A percentile compares a stretch with the other conserved stretches of the same genome.
These are phyloP conservation scores for Lophura nycthemera DNA, from an alignment of 2,113 vertebrate genomes.

Conservation along the genomic window DNA sequence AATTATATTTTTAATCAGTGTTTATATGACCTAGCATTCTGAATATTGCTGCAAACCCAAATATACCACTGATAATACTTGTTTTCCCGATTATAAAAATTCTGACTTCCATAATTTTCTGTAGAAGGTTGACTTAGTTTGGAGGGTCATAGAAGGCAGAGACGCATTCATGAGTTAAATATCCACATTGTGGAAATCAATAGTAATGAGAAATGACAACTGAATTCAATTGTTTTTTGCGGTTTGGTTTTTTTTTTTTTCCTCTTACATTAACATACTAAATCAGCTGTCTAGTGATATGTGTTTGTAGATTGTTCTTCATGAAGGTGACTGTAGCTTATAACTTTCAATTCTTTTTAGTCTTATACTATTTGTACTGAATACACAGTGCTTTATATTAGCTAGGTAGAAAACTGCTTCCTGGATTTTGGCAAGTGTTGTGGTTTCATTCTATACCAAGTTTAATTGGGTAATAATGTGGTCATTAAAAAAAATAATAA, in stretches of 20 bases:
- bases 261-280: not conserved
- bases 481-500: not conserved
- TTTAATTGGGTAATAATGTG: not conserved
- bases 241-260: not conserved
- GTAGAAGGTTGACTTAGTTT: conserved; percentile 36
- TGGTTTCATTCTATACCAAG: not conserved
- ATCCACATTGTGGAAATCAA: not conserved
- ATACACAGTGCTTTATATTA: not conserved
- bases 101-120: conserved; percentile 47
- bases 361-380: not conserved
- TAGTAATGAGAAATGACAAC: not conserved
- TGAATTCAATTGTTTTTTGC: not conserved
- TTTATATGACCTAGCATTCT: conserved; percentile 30
- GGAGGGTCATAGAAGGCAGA: conserved; percentile 29
- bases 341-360: not conserved
- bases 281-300: not conserved
- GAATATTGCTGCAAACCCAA: not conserved
- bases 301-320: not conserved
- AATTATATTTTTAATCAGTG: conserved; percentile 65
- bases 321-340: not conserved
- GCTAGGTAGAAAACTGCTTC: not conserved
- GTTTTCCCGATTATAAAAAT: conserved; percentile 63
- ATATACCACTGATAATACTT: conserved; percentile 30
- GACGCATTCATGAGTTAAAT: conserved; percentile 11
- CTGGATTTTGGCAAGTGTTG: not conserved